A percentile compares a stretch with the other conserved stretches of the same genome.
Conservation (phyloP, 1,140 invertebrate species). For the Druon quercuslanigerum region DNA sequence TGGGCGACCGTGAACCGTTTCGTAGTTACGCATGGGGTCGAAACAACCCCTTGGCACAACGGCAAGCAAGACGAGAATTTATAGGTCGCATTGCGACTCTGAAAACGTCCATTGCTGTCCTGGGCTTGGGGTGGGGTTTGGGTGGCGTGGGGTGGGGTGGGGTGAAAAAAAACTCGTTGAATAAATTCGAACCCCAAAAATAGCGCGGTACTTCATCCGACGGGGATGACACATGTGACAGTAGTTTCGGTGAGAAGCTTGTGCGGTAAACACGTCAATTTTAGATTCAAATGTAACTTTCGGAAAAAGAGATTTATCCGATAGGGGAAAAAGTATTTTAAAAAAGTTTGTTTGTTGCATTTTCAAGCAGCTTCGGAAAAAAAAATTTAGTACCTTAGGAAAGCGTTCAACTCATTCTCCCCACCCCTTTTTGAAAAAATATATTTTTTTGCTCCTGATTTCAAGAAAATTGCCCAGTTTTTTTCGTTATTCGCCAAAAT, state of each 20-base stretch:
- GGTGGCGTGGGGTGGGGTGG: constrained; percentile 28
- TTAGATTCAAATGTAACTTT: constrained; percentile 15
- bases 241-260: neutral
- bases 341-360: neutral
- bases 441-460: too few species aligned
- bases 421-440: too few species aligned
- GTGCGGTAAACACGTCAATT: constrained; percentile 24
- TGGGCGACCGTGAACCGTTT: constrained; percentile 31
- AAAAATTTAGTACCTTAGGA: too few species aligned
- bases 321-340: neutral
- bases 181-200: constrained; percentile 40
- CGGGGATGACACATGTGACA: constrained; percentile 8
- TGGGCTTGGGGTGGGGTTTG: constrained; percentile 27
- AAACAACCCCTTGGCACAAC: constrained; percentile 41
- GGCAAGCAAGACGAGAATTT: constrained; percentile 47
- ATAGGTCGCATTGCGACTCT: constrained; percentile 52
- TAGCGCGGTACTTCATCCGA: constrained; percentile 32
- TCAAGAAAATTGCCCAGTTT: too few species aligned
- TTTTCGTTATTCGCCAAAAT: too few species aligned
- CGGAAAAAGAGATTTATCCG: neutral
- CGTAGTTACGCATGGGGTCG: constrained; percentile 20
- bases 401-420: too few species aligned
- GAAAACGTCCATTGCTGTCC: constrained; percentile 41
- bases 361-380: neutral
- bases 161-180: constrained; percentile 35